Base-by-base conservation (phyloP, 2,888 invertebrate species). In the Brenthis hecate region DNA sequence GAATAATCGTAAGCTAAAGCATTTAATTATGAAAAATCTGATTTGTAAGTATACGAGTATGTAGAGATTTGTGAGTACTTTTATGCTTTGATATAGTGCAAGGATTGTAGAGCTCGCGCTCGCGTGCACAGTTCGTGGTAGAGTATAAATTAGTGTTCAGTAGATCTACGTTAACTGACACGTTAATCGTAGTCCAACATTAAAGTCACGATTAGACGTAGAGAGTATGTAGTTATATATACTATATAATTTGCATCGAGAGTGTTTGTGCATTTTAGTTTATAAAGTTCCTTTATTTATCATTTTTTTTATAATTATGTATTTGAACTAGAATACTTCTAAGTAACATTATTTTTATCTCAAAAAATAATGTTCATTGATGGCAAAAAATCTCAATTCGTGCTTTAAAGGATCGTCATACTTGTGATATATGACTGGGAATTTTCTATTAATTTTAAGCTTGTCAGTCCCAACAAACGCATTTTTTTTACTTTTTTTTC, bases 1-100 rank as follows among this genome's bases (percentile, higher is more conserved):
- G 65, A 68, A 54, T 57, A 56, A 16, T 51, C 54, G 68, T 65
- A 56, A 62, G 50, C 14, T 48, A 54, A 16, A 60, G 36, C 13
- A 13, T 48, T 28, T 62, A 16, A 48, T 56, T 47, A 13, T 2
- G 28, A 50, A n/a, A 14, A 23, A 48, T 48, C 23, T 48, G 14
- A 48, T 58, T 1, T 23, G 3, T n/a, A 50, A 6, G 1, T 28
- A 28, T 23, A 28, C 23, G 48, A 19, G 28, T 28, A 48, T n/a
- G 48, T 28, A 23, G 3, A 14, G 19, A 23, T 58, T 58, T 50
- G 36, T 43, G 11, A 43, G 36, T 43, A 43, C 36, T 43, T 60
- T 28, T n/a, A 60, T 50, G 50, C 28, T 11, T 60, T 60, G 23
- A 28, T 48, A 50, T 60, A 60, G 47, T 36, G 57, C 48, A 58